Conservation (phyloP, 2,113 vertebrate genomes). For the Osmerus eperlanus region DNA sequence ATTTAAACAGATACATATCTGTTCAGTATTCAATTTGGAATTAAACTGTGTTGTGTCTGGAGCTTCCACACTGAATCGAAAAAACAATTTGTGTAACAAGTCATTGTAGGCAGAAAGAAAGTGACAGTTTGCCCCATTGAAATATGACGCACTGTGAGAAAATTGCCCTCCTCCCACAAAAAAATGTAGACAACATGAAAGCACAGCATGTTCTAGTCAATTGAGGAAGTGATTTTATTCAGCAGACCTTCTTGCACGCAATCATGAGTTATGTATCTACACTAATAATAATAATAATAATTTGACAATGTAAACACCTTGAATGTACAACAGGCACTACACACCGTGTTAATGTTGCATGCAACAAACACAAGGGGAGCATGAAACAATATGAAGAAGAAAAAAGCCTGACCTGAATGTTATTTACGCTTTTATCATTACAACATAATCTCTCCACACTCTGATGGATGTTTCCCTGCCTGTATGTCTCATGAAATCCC, state of each 20-base stretch:
- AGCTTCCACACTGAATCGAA: too few relatives aligned
- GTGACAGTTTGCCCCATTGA: not conserved
- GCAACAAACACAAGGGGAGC: too few relatives aligned
- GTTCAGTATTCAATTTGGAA: too few relatives aligned
- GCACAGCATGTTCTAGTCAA: conserved; percentile 63
- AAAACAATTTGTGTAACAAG: too few relatives aligned
- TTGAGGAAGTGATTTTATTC: conserved; percentile 70
- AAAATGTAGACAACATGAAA: conserved; percentile 38
- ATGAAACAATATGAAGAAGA: too few relatives aligned
- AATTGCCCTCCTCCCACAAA: conserved; percentile 13
- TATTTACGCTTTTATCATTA: too few relatives aligned
- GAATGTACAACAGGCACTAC: not conserved
- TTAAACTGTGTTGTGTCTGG: too few relatives aligned
- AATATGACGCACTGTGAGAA: conserved; percentile 3
- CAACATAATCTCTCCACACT: not conserved
- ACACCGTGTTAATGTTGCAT: too few relatives aligned
- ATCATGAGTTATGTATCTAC: conserved; percentile 5
- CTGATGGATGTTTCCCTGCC: conserved; percentile 64
- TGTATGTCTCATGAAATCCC: conserved; percentile 54
- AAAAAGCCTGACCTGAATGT: too few relatives aligned
- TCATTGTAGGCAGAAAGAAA: too few relatives aligned
- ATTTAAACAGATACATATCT: not conserved
- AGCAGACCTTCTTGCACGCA: conserved; percentile 51
- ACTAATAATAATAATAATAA: conserved; percentile 17
- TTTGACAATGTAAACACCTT: conserved; percentile 28